Evolutionary conservation across 64 coral and sea anemone species (phyloP).

Genomic region (Porites australiensis): DNA sequence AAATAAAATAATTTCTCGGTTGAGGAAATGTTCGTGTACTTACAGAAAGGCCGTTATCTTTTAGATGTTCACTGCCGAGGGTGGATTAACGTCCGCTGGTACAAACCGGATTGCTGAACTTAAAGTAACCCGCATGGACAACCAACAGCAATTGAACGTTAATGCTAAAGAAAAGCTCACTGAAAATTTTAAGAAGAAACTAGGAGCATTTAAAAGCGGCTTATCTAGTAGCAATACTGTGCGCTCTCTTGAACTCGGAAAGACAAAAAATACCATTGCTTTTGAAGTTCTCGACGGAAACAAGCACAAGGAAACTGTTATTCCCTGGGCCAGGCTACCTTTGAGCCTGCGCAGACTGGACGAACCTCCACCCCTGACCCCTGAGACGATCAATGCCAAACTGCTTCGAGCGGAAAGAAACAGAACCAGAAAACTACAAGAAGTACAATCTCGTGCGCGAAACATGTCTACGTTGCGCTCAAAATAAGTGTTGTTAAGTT

Average conservation of each 20-base stretch:
- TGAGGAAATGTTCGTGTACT: background rate
- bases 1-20: background rate
- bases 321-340: slow-evolving; percentile 4
- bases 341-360: background rate
- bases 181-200: background rate
- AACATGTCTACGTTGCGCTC: background rate
- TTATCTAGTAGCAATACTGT: background rate
- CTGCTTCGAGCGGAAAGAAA: background rate
- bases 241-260: background rate
- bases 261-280: slow-evolving; percentile 10
- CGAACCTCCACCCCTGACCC: background rate
- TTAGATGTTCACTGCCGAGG: background rate
- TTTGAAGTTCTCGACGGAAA: slow-evolving; percentile 9
- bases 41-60: background rate
- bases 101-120: background rate
- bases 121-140: background rate
- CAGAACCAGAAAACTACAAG: slow-evolving; percentile 1
- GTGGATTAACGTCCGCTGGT: background rate
- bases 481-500: no score
- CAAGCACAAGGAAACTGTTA: background rate
- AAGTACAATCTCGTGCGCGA: background rate
- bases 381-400: slow-evolving; percentile 7
- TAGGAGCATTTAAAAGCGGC: background rate
- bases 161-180: background rate
- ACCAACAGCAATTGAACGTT: background rate